Evolutionary conservation across 2,113 vertebrate species (phyloP).

Genomic region (Gallinago paraguaiae): DNA sequence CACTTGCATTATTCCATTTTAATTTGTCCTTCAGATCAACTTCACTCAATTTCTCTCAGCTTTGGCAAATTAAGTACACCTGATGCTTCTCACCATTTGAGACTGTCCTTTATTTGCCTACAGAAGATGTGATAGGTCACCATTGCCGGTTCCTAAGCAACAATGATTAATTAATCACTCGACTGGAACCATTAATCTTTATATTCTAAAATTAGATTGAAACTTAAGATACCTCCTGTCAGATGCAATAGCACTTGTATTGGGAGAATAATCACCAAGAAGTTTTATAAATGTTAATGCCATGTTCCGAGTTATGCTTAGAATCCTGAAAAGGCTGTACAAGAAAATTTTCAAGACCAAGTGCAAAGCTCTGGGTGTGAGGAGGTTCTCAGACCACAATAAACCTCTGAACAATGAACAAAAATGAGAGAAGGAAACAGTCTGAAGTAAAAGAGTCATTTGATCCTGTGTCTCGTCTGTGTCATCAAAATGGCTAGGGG

Average conservation of each 20-base stretch:
- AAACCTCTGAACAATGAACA: background rate
- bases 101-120: background rate
- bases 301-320: background rate
- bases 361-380: accelerated
- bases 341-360: background rate
- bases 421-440: background rate
- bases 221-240: background rate
- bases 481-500: background rate
- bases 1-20: background rate
- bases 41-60: background rate
- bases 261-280: background rate
- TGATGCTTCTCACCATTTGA: background rate
- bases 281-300: background rate
- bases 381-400: background rate
- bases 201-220: background rate
- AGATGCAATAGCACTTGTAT: background rate
- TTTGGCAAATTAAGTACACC: background rate
- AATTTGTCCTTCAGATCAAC: background rate
- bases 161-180: background rate
- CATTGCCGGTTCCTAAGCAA: background rate
- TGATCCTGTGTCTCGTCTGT: background rate
- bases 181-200: background rate
- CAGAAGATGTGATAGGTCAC: background rate
- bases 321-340: background rate
- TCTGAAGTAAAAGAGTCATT: background rate